Conservation (phyloP, 2,797 vertebrate species). For the Bryconaethiops microstoma region DNA sequence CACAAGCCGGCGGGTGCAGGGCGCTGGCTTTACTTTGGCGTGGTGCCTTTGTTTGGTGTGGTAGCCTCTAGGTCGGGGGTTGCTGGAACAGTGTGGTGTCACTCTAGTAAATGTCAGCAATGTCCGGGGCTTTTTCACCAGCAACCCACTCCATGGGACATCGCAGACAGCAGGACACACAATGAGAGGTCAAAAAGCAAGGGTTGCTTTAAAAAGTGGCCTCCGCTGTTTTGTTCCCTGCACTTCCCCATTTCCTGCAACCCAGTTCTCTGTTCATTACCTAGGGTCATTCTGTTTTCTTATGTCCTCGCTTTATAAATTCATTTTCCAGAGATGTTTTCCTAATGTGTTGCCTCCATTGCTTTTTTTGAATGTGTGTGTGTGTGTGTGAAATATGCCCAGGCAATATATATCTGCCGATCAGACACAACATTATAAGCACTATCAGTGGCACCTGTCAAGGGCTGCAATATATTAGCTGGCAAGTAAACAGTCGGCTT, state of each 20-base stretch:
- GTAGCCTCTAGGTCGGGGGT: constrained; percentile 39
- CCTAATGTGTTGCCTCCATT: too few relatives aligned
- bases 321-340: too few relatives aligned
- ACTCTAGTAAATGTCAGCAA: constrained; percentile 44
- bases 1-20: constrained; percentile 31
- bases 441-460: too few relatives aligned
- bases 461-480: too few relatives aligned
- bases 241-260: neutral
- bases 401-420: too few relatives aligned
- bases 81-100: constrained; percentile 18
- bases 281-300: neutral
- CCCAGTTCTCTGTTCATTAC: neutral
- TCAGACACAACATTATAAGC: too few relatives aligned
- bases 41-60: constrained; percentile 27
- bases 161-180: constrained; percentile 10
- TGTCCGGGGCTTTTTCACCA: constrained; percentile 23
- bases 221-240: constrained; percentile 22
- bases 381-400: too few relatives aligned
- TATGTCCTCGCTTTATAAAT: too few relatives aligned
- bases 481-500: too few relatives aligned
- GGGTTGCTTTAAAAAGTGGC: constrained; percentile 24
- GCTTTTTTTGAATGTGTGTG: too few relatives aligned
- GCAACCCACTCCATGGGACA: constrained; percentile 6
- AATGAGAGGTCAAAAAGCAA: constrained; percentile 27
- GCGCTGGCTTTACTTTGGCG: constrained; percentile 51